Evolutionary conservation across 2,888 invertebrate genomes (phyloP), one percentile per base, ranked within the genome.

Genomic region (Perithous albicinctus): DNA sequence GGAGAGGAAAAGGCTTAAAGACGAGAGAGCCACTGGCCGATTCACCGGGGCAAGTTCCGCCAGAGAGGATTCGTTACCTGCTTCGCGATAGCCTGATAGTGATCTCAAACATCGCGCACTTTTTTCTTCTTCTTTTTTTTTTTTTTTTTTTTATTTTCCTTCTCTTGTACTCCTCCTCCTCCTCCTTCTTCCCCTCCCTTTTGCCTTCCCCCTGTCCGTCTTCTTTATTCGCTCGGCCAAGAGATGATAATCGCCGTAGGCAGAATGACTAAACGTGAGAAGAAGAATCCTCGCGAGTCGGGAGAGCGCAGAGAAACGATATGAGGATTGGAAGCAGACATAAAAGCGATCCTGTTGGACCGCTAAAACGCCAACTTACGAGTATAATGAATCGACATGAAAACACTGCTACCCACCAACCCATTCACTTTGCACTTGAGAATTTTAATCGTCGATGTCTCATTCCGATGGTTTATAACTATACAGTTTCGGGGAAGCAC

Each of bases 191-290:
- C 80, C 77, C 66, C 80, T 79, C 80, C 70, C 76, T 18, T 64
- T 35, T 29, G 41, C 43, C 59, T 59, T n/a, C 5, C 63, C 38
- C n/a, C 43, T 32, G 63, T 38, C 10, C 51, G 38, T 43, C 77
- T 69, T 70, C 81, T 76, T 79, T 80, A 73, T 83, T 73, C 78
- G 54, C 78, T 82, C 82, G 80, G 63, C 77, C 82, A 80, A 80
- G 82, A 78, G 81, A 78, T 74, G 81, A 78, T 64, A 70, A 82
- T 85, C 82, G 86, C 86, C 85, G 54, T 64, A 29, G 85, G 86
- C 80, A 73, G 76, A 85, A 87, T 88, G 87, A 88, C 88, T 88
- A 87, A 88, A 87, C 87, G 84, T 83, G 84, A 84, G 85, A 86
- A 81, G 77, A 79, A 64, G 85, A 87, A 88, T 85, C 83, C 84